A percentile compares a stretch with the other conserved stretches of the same genome.
Conservation (phyloP, 2,888 invertebrate genomes). For the Synergus umbraculus region DNA sequence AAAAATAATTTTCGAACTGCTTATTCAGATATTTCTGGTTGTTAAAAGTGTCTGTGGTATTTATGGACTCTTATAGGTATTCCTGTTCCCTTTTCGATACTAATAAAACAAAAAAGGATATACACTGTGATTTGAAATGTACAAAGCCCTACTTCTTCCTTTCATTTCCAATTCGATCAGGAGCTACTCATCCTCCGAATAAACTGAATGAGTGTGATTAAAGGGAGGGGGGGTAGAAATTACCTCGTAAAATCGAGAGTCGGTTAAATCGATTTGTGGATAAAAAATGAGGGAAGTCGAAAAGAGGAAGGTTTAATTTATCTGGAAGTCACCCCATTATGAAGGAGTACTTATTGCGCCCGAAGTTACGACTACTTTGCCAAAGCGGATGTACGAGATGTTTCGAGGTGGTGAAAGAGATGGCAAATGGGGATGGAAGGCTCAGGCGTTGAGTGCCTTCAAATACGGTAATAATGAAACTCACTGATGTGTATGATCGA, state of each 20-base stretch:
- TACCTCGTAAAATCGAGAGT: constrained; percentile 58
- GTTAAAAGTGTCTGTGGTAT: too few relatives aligned
- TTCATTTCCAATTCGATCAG: constrained; percentile 18
- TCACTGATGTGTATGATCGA: constrained; percentile 74
- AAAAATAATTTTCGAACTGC: too few relatives aligned
- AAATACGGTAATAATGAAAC: constrained; percentile 74
- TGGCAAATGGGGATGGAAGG: constrained; percentile 24
- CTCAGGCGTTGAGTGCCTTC: constrained; percentile 58
- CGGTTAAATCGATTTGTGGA: constrained; percentile 51
- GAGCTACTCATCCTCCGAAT: constrained; percentile 1
- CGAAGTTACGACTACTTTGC: constrained; percentile 16
- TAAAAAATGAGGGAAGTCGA: constrained; percentile 57
- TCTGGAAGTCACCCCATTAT: constrained; percentile 47
- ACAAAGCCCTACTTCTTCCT: not conserved
- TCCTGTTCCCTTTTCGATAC: too few relatives aligned
- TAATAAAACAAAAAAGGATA: too few relatives aligned
- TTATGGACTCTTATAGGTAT: too few relatives aligned
- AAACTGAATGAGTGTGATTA: constrained; percentile 10
- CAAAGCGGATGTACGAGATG: constrained; percentile 31
- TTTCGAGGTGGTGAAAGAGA: constrained; percentile 22
- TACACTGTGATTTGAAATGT: not conserved
- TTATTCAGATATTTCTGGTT: too few relatives aligned
- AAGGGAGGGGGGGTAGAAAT: constrained; percentile 45
- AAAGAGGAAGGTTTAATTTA: constrained; percentile 56
- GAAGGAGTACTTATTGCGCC: constrained; percentile 9